Conservation (phyloP, 2,888 invertebrate genomes). For the Melinopterus prodromus region DNA sequence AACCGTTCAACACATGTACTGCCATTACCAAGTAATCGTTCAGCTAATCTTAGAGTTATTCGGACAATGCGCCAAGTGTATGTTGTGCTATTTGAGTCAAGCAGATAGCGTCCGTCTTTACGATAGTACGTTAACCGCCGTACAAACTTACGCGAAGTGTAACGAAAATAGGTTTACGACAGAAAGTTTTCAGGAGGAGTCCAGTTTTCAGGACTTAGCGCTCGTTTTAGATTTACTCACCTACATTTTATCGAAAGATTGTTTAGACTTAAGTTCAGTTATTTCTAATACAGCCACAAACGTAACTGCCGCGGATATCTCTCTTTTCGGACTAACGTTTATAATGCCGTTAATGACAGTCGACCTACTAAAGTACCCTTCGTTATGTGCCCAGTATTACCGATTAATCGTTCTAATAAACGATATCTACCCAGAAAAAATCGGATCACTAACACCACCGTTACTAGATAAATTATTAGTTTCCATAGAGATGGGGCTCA, state of each 20-base stretch:
- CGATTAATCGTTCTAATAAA: conserved; percentile 71
- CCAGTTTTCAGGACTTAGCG: conserved; percentile 77
- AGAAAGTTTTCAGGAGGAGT: conserved; percentile 76
- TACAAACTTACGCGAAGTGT: conserved; percentile 75
- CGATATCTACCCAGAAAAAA: conserved; percentile 72
- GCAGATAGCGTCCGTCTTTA: conserved; percentile 71
- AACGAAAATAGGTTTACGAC: conserved; percentile 70
- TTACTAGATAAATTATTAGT: conserved; percentile 64
- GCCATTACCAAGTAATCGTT: conserved; percentile 80
- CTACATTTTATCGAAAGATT: conserved; percentile 59
- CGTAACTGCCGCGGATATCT: conserved; percentile 68
- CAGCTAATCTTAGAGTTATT: conserved; percentile 78
- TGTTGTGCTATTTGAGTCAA: conserved; percentile 71
- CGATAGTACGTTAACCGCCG: conserved; percentile 72
- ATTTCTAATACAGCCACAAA: conserved; percentile 50
- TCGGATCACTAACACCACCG: conserved; percentile 62
- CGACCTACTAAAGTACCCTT: conserved; percentile 75
- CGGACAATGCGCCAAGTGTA: conserved; percentile 74
- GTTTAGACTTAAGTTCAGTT: conserved; percentile 55
- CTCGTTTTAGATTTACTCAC: conserved; percentile 80
- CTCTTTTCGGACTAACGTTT: conserved; percentile 73
- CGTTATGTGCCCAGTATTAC: conserved; percentile 69
- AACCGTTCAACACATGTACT: conserved; percentile 71
- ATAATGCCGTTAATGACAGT: conserved; percentile 78
- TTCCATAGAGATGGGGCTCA: conserved; percentile 69